Conservation (phyloP, 2,797 vertebrate genomes). For the Tragelaphus oryx region DNA sequence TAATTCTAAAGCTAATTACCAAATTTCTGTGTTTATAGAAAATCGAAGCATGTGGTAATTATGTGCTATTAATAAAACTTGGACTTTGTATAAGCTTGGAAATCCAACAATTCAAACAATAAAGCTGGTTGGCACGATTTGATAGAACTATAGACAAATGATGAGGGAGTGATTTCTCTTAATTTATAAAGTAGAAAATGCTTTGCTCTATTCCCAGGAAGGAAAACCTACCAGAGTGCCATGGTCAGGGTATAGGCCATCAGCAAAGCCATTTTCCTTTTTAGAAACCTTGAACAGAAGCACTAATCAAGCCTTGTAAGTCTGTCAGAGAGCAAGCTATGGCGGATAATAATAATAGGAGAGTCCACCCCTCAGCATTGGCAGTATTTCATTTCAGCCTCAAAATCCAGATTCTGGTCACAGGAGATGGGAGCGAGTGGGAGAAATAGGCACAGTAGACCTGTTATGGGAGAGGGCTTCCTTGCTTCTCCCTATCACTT, state of each 20-base stretch:
- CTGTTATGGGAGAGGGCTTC: background rate
- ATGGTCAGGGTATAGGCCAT: background rate
- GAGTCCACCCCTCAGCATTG: no score
- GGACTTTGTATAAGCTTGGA: constrained; percentile 53
- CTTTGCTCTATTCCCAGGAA: constrained; percentile 7
- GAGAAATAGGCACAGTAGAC: background rate
- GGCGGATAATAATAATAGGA: background rate
- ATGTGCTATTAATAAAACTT: constrained; percentile 70
- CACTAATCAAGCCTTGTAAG: background rate
- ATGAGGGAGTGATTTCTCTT: constrained; percentile 45
- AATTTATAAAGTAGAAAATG: constrained; percentile 53
- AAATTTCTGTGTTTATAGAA: constrained; percentile 74
- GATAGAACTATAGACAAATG: constrained; percentile 42
- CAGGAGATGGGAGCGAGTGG: background rate
- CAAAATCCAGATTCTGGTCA: background rate
- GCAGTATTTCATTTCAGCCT: background rate
- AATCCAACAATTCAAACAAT: constrained; percentile 55
- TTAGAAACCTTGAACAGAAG: background rate
- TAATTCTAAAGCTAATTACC: constrained; percentile 72
- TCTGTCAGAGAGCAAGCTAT: background rate
- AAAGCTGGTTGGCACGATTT: constrained; percentile 50
- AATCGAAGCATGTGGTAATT: constrained; percentile 63
- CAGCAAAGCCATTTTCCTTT: constrained; percentile 11
- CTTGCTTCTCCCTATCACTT: background rate
- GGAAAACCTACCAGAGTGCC: background rate